Evolutionary conservation across 2,888 invertebrate genomes (phyloP), one percentile per base, ranked within the genome.

Genomic region (Eilema caniola): DNA sequence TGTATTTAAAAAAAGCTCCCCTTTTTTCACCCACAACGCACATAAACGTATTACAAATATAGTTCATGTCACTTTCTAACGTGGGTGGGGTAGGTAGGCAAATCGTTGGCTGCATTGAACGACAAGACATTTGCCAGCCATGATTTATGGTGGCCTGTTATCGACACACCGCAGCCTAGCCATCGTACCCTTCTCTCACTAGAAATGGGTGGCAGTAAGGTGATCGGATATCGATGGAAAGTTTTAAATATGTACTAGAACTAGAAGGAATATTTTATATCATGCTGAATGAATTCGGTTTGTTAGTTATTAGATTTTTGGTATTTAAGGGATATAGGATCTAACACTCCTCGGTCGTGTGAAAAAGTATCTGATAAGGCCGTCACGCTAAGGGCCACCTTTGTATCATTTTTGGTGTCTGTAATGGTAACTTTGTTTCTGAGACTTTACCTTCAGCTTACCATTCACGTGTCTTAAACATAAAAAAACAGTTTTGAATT

Each of bases 131-230:
- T 94, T 92, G 92, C 89, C 84, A 87, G 86, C 86, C 88, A 90
- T 95, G 95, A 95, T 95, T 95, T 95, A 95, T 95, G 89, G 88
- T 76, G 81, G 81, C 77, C 91, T 95, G 95, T 92, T 95, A 95
- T 95, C 95, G 95, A 94, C 95, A 94, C 87, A 87, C 88, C 88
- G 77, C 93, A 93, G 92, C 90, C 88, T 91, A 41, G 31, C 33
- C 25, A 23, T n/a, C 61, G 37, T 72, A 93, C 93, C 94, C 94
- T 93, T 92, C 93, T 86, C 85, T 80, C 80, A n/a, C 28, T 61
- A 81, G 69, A 63, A 62, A 59, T 74, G 64, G 61, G 11, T 59
- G 20, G 69, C 81, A 71, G 81, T 84, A 81, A n/a, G 16, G n/a
- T n/a, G 28, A 53, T 37, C 7, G 47, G 25, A 20, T 71, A 65